Evolutionary conservation across 2,888 invertebrate species (phyloP).

Genomic region (Dugesia japonica): DNA sequence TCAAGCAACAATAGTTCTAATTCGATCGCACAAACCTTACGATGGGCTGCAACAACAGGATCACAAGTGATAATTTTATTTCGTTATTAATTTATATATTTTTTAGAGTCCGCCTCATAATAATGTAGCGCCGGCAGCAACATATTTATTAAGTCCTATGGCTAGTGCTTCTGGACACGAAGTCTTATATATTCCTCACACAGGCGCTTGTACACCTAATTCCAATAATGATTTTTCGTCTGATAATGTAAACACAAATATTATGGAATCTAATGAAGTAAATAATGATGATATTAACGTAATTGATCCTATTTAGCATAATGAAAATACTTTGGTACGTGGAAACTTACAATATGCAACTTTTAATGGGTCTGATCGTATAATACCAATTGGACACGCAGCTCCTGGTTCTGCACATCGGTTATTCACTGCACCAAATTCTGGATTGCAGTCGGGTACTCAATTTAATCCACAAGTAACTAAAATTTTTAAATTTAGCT

Average conservation of each 20-base stretch:
- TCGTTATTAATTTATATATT: neutral
- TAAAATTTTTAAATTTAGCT: no score
- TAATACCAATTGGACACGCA: conserved; percentile 1
- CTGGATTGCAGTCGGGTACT: neutral
- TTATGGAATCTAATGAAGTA: conserved; percentile 7
- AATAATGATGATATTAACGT: neutral
- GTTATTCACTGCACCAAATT: neutral
- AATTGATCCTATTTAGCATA: neutral
- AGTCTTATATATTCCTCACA: conserved; percentile 14
- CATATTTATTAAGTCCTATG: conserved; percentile 3
- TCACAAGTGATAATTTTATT: neutral
- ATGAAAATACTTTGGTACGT: neutral
- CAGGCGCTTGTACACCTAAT: conserved; percentile 6
- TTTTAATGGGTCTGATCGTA: conserved; percentile 13
- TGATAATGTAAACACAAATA: conserved; percentile 20
- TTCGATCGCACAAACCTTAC: neutral
- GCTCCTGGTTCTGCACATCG: neutral
- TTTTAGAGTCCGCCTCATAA: neutral
- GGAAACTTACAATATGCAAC: conserved; percentile 9
- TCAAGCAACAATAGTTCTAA: neutral
- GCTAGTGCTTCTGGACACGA: neutral
- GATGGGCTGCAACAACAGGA: neutral
- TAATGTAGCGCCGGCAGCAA: conserved; percentile 1
- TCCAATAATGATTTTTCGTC: conserved; percentile 7
- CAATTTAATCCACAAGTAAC: conserved; percentile 8